Evolutionary conservation across 2,797 vertebrate genomes (phyloP).

Genomic region (Tympanoctomys barrerae): DNA sequence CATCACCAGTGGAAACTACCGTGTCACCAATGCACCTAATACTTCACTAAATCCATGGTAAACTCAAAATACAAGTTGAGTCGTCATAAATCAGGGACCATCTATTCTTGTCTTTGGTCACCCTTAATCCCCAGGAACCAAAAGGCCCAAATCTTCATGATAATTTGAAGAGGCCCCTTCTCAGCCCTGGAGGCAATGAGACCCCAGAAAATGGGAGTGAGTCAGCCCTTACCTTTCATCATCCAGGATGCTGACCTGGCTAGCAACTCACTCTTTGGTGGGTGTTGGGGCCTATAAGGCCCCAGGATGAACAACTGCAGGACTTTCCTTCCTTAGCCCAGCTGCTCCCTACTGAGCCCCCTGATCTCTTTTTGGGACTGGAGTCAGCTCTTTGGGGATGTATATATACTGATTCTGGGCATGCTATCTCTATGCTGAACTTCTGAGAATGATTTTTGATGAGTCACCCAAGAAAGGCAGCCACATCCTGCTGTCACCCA

Average conservation of each 20-base stretch:
- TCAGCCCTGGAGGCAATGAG: not conserved
- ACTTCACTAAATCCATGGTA: not conserved
- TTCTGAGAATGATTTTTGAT: not conserved
- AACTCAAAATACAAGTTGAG: not conserved
- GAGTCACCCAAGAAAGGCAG: not conserved
- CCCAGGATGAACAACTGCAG: not conserved
- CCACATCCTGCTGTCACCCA: not conserved
- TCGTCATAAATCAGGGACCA: not conserved
- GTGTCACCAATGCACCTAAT: not conserved
- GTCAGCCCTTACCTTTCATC: not conserved
- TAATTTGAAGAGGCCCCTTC: not conserved
- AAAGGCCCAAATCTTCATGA: not conserved
- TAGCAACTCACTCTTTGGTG: not conserved
- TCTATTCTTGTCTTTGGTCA: not conserved
- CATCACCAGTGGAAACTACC: not conserved
- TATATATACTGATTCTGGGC: too few species aligned
- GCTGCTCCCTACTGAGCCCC: not conserved
- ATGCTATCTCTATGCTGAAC: not conserved
- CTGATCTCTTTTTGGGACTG: not conserved
- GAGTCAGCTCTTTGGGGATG: not conserved
- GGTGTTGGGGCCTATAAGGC: not conserved
- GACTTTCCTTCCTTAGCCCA: not conserved
- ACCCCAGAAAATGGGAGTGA: accelerated
- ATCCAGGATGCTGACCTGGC: not conserved
- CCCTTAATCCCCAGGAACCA: not conserved